These are phyloP conservation scores for Ceratina calcarata DNA, from an alignment of 1,140 invertebrate species.

Conservation along the genomic window DNA sequence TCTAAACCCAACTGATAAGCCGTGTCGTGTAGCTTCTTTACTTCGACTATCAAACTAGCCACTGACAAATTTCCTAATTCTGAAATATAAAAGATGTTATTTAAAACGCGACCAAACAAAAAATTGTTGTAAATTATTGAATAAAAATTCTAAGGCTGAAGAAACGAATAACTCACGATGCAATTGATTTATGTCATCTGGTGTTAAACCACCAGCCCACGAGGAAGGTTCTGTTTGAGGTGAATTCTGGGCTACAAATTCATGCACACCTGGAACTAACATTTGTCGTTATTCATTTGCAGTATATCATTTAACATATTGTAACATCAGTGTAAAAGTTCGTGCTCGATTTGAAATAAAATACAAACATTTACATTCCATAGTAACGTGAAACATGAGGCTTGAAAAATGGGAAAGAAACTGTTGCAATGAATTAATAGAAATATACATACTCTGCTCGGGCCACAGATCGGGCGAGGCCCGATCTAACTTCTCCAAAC, in stretches of 20 bases:
- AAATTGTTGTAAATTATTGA: background rate
- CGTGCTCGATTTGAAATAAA: background rate
- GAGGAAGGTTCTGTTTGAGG: conserved; percentile 69
- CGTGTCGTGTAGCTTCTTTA: conserved; percentile 94
- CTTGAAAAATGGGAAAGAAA: too few species aligned
- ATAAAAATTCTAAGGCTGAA: background rate
- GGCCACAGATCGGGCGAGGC: conserved; percentile 96
- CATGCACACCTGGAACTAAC: conserved; percentile 80
- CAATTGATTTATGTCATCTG: conserved; percentile 78
- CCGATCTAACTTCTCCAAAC: conserved; percentile 93
- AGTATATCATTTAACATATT: too few species aligned
- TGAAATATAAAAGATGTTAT: conserved; percentile 78
- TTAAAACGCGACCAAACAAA: conserved; percentile 6
- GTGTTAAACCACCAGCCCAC: conserved; percentile 73
- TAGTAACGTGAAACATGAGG: conserved; percentile 1
- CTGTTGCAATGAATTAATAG: conserved; percentile 3
- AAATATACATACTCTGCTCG: conserved; percentile 89
- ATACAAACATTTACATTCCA: background rate
- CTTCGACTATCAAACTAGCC: conserved; percentile 92
- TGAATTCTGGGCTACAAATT: conserved; percentile 79
- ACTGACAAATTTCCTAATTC: conserved; percentile 91
- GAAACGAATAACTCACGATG: conserved; percentile 70
- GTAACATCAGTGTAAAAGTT: conserved; percentile 26
- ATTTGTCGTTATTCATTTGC: conserved; percentile 70
- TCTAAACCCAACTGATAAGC: conserved; percentile 96